Conservation (phyloP, 2,888 invertebrate species). For the Taphrorychus bicolor region DNA sequence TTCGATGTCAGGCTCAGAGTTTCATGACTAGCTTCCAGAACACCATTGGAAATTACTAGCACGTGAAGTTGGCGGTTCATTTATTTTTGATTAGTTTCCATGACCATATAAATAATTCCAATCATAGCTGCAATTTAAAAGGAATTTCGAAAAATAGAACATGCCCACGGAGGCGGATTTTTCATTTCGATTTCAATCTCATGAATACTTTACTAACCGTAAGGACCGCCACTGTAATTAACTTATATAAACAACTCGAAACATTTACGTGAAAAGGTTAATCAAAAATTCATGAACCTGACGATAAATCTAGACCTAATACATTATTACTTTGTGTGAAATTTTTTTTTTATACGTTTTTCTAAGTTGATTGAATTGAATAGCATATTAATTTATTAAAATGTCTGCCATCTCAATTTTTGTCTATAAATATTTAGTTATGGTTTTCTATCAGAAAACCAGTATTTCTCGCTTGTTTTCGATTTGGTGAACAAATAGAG, state of each 20-base stretch:
- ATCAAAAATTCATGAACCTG: neutral
- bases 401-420: neutral
- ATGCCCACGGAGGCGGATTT: neutral
- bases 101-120: slow-evolving; percentile 8
- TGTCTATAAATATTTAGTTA: neutral
- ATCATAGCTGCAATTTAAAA: slow-evolving; percentile 2
- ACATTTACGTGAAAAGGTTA: neutral
- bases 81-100: slow-evolving; percentile 12
- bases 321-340: neutral
- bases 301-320: neutral
- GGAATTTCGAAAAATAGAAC: neutral
- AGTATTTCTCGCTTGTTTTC: neutral
- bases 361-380: neutral
- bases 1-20: slow-evolving; percentile 5
- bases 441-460: neutral
- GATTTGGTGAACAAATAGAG: neutral
- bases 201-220: neutral
- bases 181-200: neutral
- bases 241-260: neutral
- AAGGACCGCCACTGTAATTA: neutral
- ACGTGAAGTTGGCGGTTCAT: slow-evolving; percentile 12
- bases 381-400: neutral
- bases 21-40: slow-evolving; percentile 4
- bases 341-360: no score
- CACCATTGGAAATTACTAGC: slow-evolving; percentile 9